Conservation (phyloP, 2,888 invertebrate genomes). For the Drosophila yooni region DNA sequence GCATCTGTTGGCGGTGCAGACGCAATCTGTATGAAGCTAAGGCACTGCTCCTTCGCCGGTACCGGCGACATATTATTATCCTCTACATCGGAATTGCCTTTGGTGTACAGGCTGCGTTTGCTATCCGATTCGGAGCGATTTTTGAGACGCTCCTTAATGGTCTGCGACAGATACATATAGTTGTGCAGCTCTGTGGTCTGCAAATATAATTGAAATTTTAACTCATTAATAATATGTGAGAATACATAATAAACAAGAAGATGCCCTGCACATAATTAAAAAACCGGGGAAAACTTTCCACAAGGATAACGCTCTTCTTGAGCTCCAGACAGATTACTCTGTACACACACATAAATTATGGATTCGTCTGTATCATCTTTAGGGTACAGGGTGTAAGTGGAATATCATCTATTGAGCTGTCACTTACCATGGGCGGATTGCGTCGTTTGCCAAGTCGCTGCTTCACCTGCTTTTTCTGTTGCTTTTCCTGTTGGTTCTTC, state of each 20-base stretch:
- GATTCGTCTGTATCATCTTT: not conserved
- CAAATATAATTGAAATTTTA: not conserved
- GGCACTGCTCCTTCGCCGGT: not conserved
- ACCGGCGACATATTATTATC: not conserved
- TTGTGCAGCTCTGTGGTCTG: conserved; percentile 37
- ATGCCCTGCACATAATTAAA: not conserved
- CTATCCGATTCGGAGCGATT: not conserved
- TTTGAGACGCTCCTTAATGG: conserved; percentile 9
- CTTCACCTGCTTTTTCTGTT: too few species aligned
- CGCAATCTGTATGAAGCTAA: conserved; percentile 1
- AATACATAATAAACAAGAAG: not conserved
- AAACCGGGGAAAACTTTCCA: not conserved
- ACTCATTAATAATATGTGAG: not conserved
- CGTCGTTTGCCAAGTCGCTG: not conserved
- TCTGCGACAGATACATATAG: conserved; percentile 27
- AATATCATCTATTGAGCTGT: not conserved
- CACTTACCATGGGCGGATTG: conserved; percentile 21
- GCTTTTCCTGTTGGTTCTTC: not conserved
- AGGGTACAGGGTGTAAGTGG: not conserved
- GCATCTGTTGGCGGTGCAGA: conserved; percentile 38
- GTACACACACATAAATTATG: not conserved
- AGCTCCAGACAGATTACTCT: not conserved
- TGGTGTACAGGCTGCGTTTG: conserved; percentile 58
- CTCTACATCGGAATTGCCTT: conserved; percentile 51
- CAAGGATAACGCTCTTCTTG: not conserved